Percentiles rank a stretch among this genome's conserved stretches.
phyloP scores from a whole-genome alignment of 2,888 invertebrate genomes.

The Pterostichus madidus region DNA sequence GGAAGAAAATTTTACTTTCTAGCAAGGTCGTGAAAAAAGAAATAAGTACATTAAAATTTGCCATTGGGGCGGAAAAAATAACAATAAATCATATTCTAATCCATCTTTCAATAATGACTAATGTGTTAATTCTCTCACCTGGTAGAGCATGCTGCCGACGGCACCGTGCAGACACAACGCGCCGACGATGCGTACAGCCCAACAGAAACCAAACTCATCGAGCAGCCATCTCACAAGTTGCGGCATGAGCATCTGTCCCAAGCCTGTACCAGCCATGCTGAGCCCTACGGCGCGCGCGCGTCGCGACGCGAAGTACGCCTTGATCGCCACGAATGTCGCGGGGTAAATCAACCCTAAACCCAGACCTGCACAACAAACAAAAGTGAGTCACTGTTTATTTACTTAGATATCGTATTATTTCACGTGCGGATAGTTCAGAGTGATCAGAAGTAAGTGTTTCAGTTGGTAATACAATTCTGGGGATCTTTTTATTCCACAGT shows the following conservation, averaged over 20 bases:
- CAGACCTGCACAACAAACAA: constrained; percentile 77
- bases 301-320: constrained; percentile 84
- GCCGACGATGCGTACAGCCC: constrained; percentile 83
- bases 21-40: no score
- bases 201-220: constrained; percentile 82
- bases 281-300: constrained; percentile 87
- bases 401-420: no score
- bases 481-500: no score
- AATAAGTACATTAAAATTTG: no score
- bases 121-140: constrained; percentile 76
- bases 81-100: no score
- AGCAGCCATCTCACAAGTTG: constrained; percentile 84
- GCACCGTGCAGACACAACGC: constrained; percentile 82
- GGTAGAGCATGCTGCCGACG: constrained; percentile 76
- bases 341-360: constrained; percentile 86
- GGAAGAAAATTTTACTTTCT: no score
- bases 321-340: constrained; percentile 85
- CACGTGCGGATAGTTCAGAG: no score
- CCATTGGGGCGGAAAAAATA: no score
- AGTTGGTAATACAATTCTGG: no score
- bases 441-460: no score
- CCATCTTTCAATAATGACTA: no score
- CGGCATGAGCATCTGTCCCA: constrained; percentile 88
- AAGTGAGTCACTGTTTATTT: constrained; percentile 1
- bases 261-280: constrained; percentile 87